Evolutionary conservation across 37 sponge, comb jelly and placozoan genomes (phyloP).

Genomic region (Haliclona indistincta): DNA sequence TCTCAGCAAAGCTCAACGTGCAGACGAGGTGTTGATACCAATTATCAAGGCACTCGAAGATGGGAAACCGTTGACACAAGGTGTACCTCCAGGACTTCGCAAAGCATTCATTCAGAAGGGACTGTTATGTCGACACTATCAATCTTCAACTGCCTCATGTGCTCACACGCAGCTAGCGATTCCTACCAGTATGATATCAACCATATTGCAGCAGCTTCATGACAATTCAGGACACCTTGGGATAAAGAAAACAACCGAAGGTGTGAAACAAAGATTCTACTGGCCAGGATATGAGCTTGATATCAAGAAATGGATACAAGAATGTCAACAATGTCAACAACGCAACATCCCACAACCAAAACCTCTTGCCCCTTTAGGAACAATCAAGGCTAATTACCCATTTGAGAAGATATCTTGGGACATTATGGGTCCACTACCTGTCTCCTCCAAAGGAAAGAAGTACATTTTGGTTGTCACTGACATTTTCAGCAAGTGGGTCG

Average conservation of each 20-base stretch:
- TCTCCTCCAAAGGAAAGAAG: slow-evolving; percentile 7
- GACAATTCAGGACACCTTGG: slow-evolving; percentile 17
- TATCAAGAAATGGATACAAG: slow-evolving; percentile 12
- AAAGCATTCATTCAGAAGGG: too few species aligned
- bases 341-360: slow-evolving; percentile 9
- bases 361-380: slow-evolving; percentile 23
- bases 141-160: too few species aligned
- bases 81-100: too few species aligned
- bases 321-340: slow-evolving; percentile 17
- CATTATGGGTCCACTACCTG: slow-evolving; percentile 41
- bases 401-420: slow-evolving; percentile 32
- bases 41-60: too few species aligned
- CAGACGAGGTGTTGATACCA: too few species aligned
- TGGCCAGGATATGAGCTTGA: slow-evolving; percentile 35
- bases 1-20: too few species aligned
- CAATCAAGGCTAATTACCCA: slow-evolving; percentile 14
- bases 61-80: too few species aligned
- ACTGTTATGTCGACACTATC: too few species aligned
- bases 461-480: slow-evolving; percentile 30
- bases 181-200: background rate
- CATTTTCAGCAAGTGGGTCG: slow-evolving; percentile 18
- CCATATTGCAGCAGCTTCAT: slow-evolving; percentile 24
- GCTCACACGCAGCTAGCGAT: slow-evolving; percentile 25
- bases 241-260: background rate
- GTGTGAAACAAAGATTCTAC: slow-evolving; percentile 29